Evolutionary conservation across 2,797 vertebrate species (phyloP), one percentile per base, ranked within the genome.

Genomic region (Cryptoprocta ferox): DNA sequence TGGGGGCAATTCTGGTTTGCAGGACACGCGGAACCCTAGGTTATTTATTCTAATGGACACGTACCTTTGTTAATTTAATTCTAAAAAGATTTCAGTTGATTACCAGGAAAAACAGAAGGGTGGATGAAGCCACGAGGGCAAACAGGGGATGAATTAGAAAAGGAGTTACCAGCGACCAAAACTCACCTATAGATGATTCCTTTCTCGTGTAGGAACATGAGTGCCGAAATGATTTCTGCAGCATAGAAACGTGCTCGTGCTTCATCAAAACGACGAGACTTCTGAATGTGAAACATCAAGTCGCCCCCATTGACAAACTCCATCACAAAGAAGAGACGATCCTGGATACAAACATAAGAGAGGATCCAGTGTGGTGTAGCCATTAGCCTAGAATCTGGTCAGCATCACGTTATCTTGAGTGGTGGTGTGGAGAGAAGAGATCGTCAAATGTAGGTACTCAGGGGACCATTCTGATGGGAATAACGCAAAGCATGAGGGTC

Each of bases 251-350:
- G 98, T 0, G 99, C 99, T 56, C 99, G 98, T 4, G 98, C 98
- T 97, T 99, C 99, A 3, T 99, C 99, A 76, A 99, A 99, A 96
- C 99, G 99, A 81, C 99, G 99, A 0, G 99, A 99, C 98, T 99
- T 99, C 99, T 99, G 99, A 97, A 99, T 99, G 98, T 99, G 99
- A 98, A 99, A 99, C 99, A 99, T 99, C 96, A 99, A 98, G 97
- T 99, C 99, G 0, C 99, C 99, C 0, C 99, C 99, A 0, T 99
- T 99, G 95, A 99, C 99, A 95, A 99, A 99, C 98, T 99, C 99
- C 99, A 99, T 99, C 98, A 99, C 99, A 32, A 99, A 99, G 98
- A 99, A 99, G 92, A 99, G 99, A 37, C 99, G 99, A 71, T 99
- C 99, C 99, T 99, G 87, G 83, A 85, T 26, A 87, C 37, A 96